Conservation (phyloP, 2,113 vertebrate genomes). For the Puffinus mauretanicus region DNA sequence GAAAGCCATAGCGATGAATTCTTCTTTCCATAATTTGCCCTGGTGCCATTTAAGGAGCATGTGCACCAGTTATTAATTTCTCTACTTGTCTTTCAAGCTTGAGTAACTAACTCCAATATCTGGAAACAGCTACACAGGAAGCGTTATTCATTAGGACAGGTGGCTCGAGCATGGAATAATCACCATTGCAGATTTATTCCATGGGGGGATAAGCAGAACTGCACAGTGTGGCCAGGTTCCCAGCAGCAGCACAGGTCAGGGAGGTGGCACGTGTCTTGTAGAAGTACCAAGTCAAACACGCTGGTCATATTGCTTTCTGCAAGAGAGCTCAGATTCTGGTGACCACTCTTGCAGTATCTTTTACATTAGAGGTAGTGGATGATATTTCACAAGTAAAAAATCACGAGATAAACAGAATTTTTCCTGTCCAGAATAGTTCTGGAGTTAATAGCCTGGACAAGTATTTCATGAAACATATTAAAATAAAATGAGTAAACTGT, state of each 20-base stretch:
- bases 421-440: neutral
- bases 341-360: neutral
- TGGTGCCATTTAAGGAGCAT: neutral
- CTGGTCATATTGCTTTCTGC: neutral
- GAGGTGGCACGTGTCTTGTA: neutral
- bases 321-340: neutral
- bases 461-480: neutral
- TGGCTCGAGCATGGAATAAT: neutral
- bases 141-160: neutral
- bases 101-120: constrained; percentile 33
- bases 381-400: neutral
- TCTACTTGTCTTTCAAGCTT: constrained; percentile 47
- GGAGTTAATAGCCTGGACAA: neutral
- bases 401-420: neutral
- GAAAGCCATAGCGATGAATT: neutral
- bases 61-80: constrained; percentile 4
- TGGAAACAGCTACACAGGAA: neutral
- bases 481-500: neutral
- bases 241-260: neutral
- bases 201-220: neutral
- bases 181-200: constrained; percentile 31
- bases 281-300: neutral
- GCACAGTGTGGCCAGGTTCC: neutral
- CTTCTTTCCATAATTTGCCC: neutral
- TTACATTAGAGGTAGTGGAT: neutral